A percentile compares a stretch with the other conserved stretches of the same genome.
Conservation (phyloP, 2,797 vertebrate species). For the Denticeps clupeoides region DNA sequence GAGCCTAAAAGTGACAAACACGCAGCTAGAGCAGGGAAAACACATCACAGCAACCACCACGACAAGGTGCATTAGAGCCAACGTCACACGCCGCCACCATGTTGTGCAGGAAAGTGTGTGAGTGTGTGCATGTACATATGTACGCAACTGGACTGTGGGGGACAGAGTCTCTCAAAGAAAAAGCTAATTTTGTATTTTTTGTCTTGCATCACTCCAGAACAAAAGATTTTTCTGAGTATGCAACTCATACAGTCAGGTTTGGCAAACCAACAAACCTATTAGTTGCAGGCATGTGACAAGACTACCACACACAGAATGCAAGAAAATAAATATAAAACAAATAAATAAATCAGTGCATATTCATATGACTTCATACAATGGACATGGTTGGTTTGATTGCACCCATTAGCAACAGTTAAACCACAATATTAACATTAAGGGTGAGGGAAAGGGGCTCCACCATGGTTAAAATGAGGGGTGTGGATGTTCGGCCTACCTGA, state of each 20-base stretch:
- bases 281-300: constrained; percentile 27
- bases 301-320: constrained; percentile 21
- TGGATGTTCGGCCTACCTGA: constrained; percentile 34
- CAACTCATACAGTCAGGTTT: constrained; percentile 9
- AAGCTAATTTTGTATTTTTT: no score
- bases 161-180: no score
- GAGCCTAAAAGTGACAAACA: constrained; percentile 28
- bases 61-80: constrained; percentile 17
- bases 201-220: no score
- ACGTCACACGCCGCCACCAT: constrained; percentile 9
- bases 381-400: constrained; percentile 25
- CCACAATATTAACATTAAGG: not conserved
- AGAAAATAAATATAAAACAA: constrained; percentile 26
- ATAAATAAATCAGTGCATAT: not conserved
- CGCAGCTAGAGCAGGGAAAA: constrained; percentile 25
- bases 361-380: constrained; percentile 25
- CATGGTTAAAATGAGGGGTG: constrained; percentile 19
- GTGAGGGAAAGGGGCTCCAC: not conserved
- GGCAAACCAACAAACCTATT: constrained; percentile 27
- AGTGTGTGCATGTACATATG: constrained; percentile 3
- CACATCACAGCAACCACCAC: constrained; percentile 25
- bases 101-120: constrained; percentile 10
- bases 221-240: not conserved
- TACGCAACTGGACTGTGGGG: no score
- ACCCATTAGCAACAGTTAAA: not conserved